A percentile compares a stretch with the other conserved stretches of the same genome.
These are phyloP conservation scores for Cenopis cana DNA, from an alignment of 2,888 invertebrate species.

Conservation along the genomic window DNA sequence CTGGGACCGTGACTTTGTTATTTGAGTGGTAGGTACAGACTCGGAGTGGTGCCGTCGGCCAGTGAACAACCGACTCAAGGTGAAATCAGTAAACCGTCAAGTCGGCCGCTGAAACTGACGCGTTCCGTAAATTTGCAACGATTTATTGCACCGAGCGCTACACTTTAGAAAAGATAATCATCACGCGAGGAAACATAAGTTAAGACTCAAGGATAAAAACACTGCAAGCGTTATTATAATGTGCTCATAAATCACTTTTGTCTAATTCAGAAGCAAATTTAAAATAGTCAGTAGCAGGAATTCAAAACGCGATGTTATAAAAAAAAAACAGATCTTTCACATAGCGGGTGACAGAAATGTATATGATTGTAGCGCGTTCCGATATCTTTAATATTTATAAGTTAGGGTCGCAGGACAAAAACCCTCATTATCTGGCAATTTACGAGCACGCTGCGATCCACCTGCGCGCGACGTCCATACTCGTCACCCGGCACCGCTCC, in stretches of 20 bases:
- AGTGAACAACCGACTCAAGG: slow-evolving; percentile 38
- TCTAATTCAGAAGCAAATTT: slow-evolving; percentile 14
- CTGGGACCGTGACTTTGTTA: slow-evolving; percentile 3
- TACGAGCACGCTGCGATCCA: slow-evolving; percentile 24
- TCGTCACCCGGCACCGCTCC: slow-evolving; percentile 11
- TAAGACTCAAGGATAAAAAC: slow-evolving; percentile 28
- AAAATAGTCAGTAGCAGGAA: not conserved
- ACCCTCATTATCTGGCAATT: slow-evolving; percentile 37
- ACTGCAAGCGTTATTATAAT: slow-evolving; percentile 27
- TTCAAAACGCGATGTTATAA: slow-evolving; percentile 5
- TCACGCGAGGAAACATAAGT: slow-evolving; percentile 33
- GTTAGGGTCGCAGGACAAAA: slow-evolving; percentile 16
- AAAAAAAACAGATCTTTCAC: slow-evolving; percentile 20
- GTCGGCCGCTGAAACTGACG: slow-evolving; percentile 2
- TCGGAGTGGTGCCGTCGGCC: not conserved
- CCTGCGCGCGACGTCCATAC: slow-evolving; percentile 21
- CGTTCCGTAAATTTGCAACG: slow-evolving; percentile 25
- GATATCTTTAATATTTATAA: slow-evolving; percentile 38
- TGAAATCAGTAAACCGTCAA: slow-evolving; percentile 25
- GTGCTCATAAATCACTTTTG: slow-evolving; percentile 15
- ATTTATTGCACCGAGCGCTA: slow-evolving; percentile 20
- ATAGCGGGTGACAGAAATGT: slow-evolving; percentile 26
- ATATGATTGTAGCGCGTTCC: slow-evolving; percentile 19
- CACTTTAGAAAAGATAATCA: slow-evolving; percentile 25
- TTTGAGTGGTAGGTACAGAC: not conserved